Evolutionary conservation across 2,797 vertebrate genomes (phyloP), one percentile per base, ranked within the genome.

Genomic region (Netta rufina): DNA sequence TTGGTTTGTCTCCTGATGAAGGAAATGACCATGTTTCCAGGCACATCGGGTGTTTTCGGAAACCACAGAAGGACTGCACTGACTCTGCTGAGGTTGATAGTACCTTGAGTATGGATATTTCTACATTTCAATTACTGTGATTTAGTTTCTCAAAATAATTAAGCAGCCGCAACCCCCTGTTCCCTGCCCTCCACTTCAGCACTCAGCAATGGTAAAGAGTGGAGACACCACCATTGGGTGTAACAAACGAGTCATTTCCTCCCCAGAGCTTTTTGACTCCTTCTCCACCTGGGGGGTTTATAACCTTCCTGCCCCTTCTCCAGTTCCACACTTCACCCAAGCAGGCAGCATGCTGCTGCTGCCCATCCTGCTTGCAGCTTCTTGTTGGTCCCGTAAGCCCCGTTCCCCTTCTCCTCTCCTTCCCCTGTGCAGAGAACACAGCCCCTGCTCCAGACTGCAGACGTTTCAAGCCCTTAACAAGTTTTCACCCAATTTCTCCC

Each of bases 351-450:
- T 92, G 94, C 43, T 71, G 47, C 66, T 92, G 16, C 76, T 95
- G 71, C 43, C 65, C 21, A n/a, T 90, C 49, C 80, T 93, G 30
- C 53, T 94, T 77, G 73, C 27, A 36, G 36, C 36, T 36, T 36
- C 36, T 9, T 36, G 8, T 36, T 36, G 36, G 36, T 36, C 36
- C 36, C 1, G 77, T 95, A 88, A 92, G 94, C 6, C 7, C 13
- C 53, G 56, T 82, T 62, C 39, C 13, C 27, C 67, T 38, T 78
- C 22, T 32, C 18, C 3, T 62, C 32, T 66, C 28, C 19, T 76
- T 60, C 15, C 8, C 0, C 0, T 51, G 38, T 17, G 2, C 0
- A 1, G 13, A 28, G 14, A 49, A 41, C 21, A 28, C 5, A 19
- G 20, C 17, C 9, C 32, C 43, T 30, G 15, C 57, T 71, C 43